Evolutionary conservation across 2,888 invertebrate species (phyloP), one percentile per base, ranked within the genome.

Genomic region (Pseudeuparius sepicola): DNA sequence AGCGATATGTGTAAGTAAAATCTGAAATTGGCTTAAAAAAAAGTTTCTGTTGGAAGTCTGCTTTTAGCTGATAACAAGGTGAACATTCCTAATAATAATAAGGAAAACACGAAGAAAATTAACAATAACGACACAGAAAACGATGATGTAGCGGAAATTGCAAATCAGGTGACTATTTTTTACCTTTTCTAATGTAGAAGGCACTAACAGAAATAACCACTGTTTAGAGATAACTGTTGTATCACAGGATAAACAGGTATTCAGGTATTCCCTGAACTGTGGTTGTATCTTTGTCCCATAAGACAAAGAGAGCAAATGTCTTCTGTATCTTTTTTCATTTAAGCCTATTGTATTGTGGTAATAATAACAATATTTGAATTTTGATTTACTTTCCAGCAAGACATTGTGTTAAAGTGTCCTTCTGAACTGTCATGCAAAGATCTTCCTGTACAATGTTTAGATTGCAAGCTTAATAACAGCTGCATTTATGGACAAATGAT

Each of bases 401-500:
- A 53, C 31, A 34, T 43, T 17, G 40, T 52, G 12, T 36, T 53
- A 9, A 43, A 44, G 29, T 72, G 71, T 42, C 72, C 73, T 10
- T 59, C 60, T 15, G 66, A 70, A 34, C 50, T 63, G n/a, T 60
- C 66, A 17, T 92, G 90, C 55, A 65, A 70, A 4, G 62, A 72
- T 24, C 61, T 90, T 24, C 70, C 73, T 20, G 77, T 73, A 44
- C 78, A 82, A 4, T 93, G 92, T 59, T 72, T 93, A 27, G 69
- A 70, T 26, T 93, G 92, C 60, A 64, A 70, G 31, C 73, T 82
- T 46, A 80, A 75, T 55, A 60, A 68, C 33, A 73, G 75, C 24
- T 93, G 92, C 52, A 60, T 69, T 14, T 92, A 92, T 61, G 93
- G 93, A 3, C 70, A 71, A 24, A 61, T 66, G 26, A 65, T 75